A percentile compares a stretch with the other conserved stretches of the same genome.
These are phyloP conservation scores for Brachionus plicatilis DNA, from an alignment of 1,140 invertebrate species.

Conservation along the genomic window DNA sequence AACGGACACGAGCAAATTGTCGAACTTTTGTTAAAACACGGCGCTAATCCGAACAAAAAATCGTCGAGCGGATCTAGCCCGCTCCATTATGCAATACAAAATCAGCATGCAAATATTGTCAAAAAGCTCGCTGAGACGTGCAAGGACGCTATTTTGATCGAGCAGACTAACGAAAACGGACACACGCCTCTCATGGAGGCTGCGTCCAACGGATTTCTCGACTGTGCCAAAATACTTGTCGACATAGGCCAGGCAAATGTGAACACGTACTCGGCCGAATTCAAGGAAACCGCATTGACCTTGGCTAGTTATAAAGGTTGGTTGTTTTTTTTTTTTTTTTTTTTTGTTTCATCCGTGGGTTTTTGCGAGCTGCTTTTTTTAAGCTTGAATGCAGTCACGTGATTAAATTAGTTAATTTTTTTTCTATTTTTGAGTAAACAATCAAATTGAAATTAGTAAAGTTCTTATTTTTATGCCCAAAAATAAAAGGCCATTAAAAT, in stretches of 20 bases:
- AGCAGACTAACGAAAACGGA: slow-evolving; percentile 97
- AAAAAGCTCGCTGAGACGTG: slow-evolving; percentile 60
- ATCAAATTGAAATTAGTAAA: no score
- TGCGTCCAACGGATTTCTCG: slow-evolving; percentile 82
- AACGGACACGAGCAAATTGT: slow-evolving; percentile 91
- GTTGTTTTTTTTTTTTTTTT: slow-evolving; percentile 59
- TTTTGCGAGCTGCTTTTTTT: no score
- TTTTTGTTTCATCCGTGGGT: background rate
- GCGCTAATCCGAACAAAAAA: slow-evolving; percentile 91
- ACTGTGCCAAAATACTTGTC: slow-evolving; percentile 66
- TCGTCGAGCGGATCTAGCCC: slow-evolving; percentile 85
- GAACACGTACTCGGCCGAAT: slow-evolving; percentile 98
- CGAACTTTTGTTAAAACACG: slow-evolving; percentile 77
- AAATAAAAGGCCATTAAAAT: no score
- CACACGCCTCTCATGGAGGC: slow-evolving; percentile 99
- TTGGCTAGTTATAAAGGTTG: slow-evolving; percentile 83
- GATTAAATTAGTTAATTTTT: no score
- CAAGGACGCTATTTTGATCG: slow-evolving; percentile 62
- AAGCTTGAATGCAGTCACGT: no score
- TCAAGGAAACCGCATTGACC: slow-evolving; percentile 78
- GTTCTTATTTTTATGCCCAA: no score
- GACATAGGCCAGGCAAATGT: slow-evolving; percentile 58
- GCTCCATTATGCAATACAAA: slow-evolving; percentile 94
- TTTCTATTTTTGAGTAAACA: no score
- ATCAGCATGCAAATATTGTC: slow-evolving; percentile 87